Percentiles rank a stretch among this genome's conserved stretches.
Conservation (phyloP, 2,888 invertebrate genomes). For the Plebejus argus region DNA sequence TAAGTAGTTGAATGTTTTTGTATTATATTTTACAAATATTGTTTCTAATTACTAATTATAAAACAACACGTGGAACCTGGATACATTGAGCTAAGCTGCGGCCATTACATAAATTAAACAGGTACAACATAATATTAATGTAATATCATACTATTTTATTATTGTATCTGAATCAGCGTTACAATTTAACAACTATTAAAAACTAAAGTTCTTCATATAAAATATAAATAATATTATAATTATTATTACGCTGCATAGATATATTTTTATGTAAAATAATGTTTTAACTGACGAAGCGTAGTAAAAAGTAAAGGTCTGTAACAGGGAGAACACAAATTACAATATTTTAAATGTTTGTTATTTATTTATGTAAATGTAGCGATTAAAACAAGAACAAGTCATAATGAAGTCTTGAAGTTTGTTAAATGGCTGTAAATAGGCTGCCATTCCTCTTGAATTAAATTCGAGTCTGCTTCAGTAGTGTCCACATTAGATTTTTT, state of each 20-base stretch:
- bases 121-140: not conserved
- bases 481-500: too few relatives aligned
- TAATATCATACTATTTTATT: not conserved
- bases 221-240: not conserved
- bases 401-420: not conserved
- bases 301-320: too few relatives aligned
- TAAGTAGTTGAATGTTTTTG: not conserved
- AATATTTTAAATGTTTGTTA: not conserved
- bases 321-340: not conserved
- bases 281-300: too few relatives aligned
- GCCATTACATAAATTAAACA: not conserved
- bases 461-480: too few relatives aligned
- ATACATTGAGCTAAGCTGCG: constrained; percentile 26
- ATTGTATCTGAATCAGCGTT: not conserved
- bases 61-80: constrained; percentile 30
- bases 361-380: not conserved
- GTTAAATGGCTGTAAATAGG: not conserved
- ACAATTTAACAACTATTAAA: not conserved
- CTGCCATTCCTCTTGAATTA: not conserved
- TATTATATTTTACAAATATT: constrained; percentile 38
- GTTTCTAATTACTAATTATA: constrained; percentile 46
- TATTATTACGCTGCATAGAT: too few relatives aligned
- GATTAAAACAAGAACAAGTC: not conserved
- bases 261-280: too few relatives aligned
- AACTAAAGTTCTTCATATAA: not conserved